Base-by-base conservation (phyloP, 2,888 invertebrate genomes). In the Drosophila crucigera region DNA sequence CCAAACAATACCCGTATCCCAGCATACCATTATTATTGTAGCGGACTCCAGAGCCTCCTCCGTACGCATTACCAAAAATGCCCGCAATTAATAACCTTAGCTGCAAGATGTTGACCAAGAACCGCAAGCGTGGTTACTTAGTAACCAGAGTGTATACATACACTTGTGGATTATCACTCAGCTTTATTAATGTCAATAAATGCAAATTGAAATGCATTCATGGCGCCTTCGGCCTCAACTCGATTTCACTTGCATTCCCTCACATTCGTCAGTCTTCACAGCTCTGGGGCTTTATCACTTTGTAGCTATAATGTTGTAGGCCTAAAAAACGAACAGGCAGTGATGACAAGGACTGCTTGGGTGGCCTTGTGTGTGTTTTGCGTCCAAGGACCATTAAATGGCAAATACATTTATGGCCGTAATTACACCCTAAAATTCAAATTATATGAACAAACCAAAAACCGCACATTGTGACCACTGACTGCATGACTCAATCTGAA, bases 351-450 rank as follows among this genome's bases (percentile, higher is more conserved):
- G n/a, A n/a, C n/a, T n/a, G 30, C 78, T 62, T 87, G 83, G 87
- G 80, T 76, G 84, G 81, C 70, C 66, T 53, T 39, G 61, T 56
- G 30, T 76, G 53, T 63, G 47, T 61, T 62, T 68, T 74, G 74
- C 73, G 78, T 72, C 63, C 82, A 63, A 73, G 76, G 78, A 78
- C 80, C 80, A 83, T 89, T 86, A 82, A 86, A 83, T 67, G 85
- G 83, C 84, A 86, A 91, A 92, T 87, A 92, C 92, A 92, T 92
- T 92, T 92, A 92, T 92, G 85, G 81, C 87, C 77, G 78, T 89
- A 92, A 92, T 92, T 92, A 92, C 87, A 87, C 91, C 89, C 90
- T 92, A 92, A 91, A 92, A 91, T 82, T 91, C 85, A 92, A 90
- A 91, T 92, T 91, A 92, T 91, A 91, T 89, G 83, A 90, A 91